Percentiles rank a stretch among this genome's conserved stretches.
These are phyloP conservation scores for Polydrusus cervinus DNA, from an alignment of 2,888 invertebrate species.

Conservation along the genomic window DNA sequence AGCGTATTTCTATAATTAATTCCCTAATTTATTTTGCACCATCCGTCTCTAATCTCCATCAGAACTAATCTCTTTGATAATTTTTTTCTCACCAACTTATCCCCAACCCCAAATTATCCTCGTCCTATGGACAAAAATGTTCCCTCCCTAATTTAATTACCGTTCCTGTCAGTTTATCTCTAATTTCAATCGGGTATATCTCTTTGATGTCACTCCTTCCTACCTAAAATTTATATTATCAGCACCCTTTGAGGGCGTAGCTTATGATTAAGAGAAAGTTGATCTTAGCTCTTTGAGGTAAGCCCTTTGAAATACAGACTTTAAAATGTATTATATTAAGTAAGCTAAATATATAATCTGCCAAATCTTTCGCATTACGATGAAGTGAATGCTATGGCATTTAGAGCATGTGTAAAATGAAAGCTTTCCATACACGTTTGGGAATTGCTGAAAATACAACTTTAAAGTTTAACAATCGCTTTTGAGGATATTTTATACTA, in stretches of 20 bases:
- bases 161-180: conserved; percentile 22
- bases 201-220: conserved; percentile 44
- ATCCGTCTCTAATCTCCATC: no score
- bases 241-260: conserved; percentile 43
- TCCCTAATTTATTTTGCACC: no score
- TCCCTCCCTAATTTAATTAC: conserved; percentile 16
- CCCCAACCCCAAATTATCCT: conserved; percentile 4
- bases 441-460: no score
- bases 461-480: no score
- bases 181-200: conserved; percentile 35
- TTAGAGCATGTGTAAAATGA: no score
- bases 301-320: conserved; percentile 19
- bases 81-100: no score
- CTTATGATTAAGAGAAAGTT: conserved; percentile 43
- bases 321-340: not conserved
- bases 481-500: no score
- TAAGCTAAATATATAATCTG: not conserved
- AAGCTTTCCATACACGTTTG: no score
- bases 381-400: no score
- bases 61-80: no score
- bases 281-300: conserved; percentile 35
- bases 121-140: not conserved
- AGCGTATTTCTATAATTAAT: no score
- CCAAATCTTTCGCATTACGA: not conserved
- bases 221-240: conserved; percentile 44